Conservation (phyloP, 2,797 vertebrate species). For the Galaxias olidus region DNA sequence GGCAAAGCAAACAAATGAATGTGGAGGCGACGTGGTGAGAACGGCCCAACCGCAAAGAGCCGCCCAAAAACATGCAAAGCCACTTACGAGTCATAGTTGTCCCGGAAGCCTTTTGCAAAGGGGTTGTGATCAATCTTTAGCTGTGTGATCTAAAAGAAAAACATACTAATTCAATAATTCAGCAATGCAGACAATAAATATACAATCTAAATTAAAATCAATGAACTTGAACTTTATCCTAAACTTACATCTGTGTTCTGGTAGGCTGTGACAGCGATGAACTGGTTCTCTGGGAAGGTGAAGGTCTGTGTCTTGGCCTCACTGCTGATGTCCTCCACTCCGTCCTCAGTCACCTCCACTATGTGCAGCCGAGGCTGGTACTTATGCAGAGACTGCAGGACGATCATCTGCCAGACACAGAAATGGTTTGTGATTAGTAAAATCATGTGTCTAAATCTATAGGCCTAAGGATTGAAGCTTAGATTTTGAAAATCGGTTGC, state of each 20-base stretch:
- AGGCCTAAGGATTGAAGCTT: conserved; percentile 1
- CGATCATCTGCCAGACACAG: conserved; percentile 86
- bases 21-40: background rate
- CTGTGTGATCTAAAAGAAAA: conserved; percentile 88
- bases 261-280: conserved; percentile 97
- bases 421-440: background rate
- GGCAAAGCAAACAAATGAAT: background rate
- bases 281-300: conserved; percentile 96
- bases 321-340: conserved; percentile 92
- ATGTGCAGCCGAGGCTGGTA: conserved; percentile 97
- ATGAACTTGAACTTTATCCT: background rate
- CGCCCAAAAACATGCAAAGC: conserved; percentile 11
- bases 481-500: background rate
- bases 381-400: conserved; percentile 96
- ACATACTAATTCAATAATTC: background rate
- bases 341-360: conserved; percentile 95
- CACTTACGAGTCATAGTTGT: conserved; percentile 99
- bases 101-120: conserved; percentile 98
- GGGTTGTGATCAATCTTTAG: conserved; percentile 99
- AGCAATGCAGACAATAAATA: background rate
- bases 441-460: background rate
- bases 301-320: conserved; percentile 95
- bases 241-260: conserved; percentile 95
- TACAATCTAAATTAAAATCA: conserved; percentile 10
- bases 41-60: background rate